Evolutionary conservation across 2,797 vertebrate species (phyloP).

Genomic region (Cynopterus sphinx): DNA sequence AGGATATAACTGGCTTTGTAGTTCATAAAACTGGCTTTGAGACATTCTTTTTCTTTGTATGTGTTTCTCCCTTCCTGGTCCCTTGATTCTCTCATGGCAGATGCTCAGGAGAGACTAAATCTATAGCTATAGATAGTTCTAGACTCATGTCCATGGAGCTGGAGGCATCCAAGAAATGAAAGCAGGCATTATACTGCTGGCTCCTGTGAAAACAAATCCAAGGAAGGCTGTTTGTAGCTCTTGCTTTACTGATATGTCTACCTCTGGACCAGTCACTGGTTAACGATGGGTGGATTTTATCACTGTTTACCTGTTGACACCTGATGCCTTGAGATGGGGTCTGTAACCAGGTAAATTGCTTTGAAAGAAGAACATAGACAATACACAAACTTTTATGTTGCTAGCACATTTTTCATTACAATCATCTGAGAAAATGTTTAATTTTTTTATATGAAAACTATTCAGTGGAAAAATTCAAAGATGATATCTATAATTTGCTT

Average conservation of each 20-base stretch:
- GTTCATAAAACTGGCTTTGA: no score
- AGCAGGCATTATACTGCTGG: not conserved
- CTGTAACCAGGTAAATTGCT: not conserved
- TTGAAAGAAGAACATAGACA: not conserved
- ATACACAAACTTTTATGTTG: not conserved
- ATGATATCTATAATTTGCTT: not conserved
- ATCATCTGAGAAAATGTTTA: not conserved
- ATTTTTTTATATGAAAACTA: not conserved
- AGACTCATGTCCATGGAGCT: not conserved
- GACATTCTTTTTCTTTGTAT: not conserved
- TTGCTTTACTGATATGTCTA: not conserved
- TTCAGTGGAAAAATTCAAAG: not conserved
- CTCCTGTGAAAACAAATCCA: not conserved
- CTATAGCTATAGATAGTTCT: not conserved
- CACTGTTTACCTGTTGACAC: not conserved
- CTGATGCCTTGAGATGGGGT: not conserved
- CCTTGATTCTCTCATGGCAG: slow-evolving; percentile 35
- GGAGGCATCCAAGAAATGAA: slow-evolving; percentile 24
- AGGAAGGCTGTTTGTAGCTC: not conserved
- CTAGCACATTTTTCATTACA: not conserved
- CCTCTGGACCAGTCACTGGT: not conserved
- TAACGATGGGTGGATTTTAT: not conserved
- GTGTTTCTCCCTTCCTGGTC: not conserved
- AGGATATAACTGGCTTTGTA: not conserved
- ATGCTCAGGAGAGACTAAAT: slow-evolving; percentile 1